These are phyloP conservation scores for Cinclus cinclus DNA, from an alignment of 2,113 vertebrate species.

Conservation along the genomic window DNA sequence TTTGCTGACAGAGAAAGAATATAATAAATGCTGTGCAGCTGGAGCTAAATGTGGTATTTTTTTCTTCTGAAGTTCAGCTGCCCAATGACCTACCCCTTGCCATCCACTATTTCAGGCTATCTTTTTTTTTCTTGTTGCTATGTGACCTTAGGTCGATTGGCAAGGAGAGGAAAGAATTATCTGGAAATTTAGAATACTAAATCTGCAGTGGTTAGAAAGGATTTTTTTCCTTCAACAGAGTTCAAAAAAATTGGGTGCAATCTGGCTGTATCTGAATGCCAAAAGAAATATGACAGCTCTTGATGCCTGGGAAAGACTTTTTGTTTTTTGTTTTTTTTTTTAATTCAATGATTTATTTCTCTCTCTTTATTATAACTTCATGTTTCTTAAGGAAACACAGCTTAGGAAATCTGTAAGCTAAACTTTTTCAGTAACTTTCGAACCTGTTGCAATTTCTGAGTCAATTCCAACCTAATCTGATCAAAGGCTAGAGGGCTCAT, in stretches of 20 bases:
- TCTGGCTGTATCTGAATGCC: constrained; percentile 42
- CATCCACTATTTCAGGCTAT: neutral
- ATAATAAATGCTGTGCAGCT: neutral
- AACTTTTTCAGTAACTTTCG: constrained; percentile 5
- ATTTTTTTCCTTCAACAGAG: constrained; percentile 13
- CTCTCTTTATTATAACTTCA: neutral
- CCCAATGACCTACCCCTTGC: neutral
- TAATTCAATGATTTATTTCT: neutral
- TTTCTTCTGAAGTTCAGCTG: constrained; percentile 3
- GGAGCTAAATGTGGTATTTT: neutral
- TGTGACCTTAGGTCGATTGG: neutral
- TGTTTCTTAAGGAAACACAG: neutral
- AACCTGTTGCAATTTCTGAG: neutral
- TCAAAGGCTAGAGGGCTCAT: neutral
- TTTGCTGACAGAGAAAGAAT: neutral
- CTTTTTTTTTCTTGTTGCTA: neutral
- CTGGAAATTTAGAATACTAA: constrained; percentile 32
- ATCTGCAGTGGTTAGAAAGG: constrained; percentile 2
- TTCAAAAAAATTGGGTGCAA: neutral
- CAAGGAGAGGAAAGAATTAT: constrained; percentile 6
- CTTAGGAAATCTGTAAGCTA: neutral
- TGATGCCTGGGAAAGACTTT: neutral
- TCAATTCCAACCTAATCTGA: neutral
- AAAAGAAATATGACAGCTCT: constrained; percentile 29
- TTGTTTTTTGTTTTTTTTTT: neutral